Percentiles rank a stretch among this genome's conserved stretches.
Conservation (phyloP, 2,888 invertebrate species). For the Pardosa pseudoannulata region DNA sequence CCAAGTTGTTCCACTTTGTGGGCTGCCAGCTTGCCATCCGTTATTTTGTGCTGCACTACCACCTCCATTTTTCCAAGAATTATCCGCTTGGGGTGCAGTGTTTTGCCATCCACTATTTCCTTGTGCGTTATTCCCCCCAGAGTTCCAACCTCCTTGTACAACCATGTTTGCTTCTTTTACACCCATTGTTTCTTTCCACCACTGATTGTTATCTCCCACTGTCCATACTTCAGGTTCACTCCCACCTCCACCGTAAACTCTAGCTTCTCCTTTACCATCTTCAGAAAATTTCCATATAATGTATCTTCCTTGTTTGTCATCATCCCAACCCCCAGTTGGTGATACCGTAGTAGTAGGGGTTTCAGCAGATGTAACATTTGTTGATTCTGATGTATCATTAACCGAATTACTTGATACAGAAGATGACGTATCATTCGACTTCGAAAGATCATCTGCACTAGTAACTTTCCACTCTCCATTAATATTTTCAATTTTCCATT, state of each 20-base stretch:
- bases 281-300: constrained; percentile 67
- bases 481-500: constrained; percentile 67
- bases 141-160: constrained; percentile 24
- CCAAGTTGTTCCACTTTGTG: constrained; percentile 19
- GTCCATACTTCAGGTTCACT: constrained; percentile 62
- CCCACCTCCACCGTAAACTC: constrained; percentile 55
- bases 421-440: constrained; percentile 21
- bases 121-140: neutral
- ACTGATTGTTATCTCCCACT: constrained; percentile 53
- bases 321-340: constrained; percentile 55
- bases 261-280: constrained; percentile 60
- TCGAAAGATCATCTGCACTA: constrained; percentile 53
- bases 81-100: constrained; percentile 33
- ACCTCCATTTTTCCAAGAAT: constrained; percentile 18
- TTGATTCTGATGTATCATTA: constrained; percentile 26
- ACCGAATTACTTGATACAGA: neutral
- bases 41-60: constrained; percentile 8
- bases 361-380: constrained; percentile 16
- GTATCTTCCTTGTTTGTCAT: constrained; percentile 52
- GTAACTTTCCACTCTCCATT: constrained; percentile 68
- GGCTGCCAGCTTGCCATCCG: neutral
- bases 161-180: constrained; percentile 22
- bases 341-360: constrained; percentile 12
- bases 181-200: constrained; percentile 43
- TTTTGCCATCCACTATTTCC: constrained; percentile 28